Percentiles rank a stretch among this genome's conserved stretches.
These are phyloP conservation scores for Clepsis dumicolana DNA, from an alignment of 2,888 invertebrate species.

Conservation along the genomic window DNA sequence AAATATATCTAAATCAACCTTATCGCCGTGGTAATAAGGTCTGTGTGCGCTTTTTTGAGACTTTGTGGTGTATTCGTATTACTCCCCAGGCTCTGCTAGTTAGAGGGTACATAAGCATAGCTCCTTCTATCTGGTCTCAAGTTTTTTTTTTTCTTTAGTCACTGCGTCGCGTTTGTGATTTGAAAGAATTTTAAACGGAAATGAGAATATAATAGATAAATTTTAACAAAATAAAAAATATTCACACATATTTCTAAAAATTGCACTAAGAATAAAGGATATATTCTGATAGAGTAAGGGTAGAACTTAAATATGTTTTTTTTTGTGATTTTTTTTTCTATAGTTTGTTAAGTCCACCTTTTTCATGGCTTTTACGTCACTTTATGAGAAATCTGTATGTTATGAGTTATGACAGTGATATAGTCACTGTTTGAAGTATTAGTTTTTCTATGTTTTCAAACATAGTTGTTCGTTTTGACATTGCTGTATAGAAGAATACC, in stretches of 20 bases:
- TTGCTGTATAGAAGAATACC: neutral
- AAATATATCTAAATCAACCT: too few relatives aligned
- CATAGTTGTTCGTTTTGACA: neutral
- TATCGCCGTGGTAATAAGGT: too few relatives aligned
- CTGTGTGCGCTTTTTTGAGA: too few relatives aligned
- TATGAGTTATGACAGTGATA: slow-evolving; percentile 3
- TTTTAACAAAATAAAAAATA: slow-evolving; percentile 62
- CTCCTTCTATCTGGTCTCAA: slow-evolving; percentile 22
- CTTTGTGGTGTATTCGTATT: too few relatives aligned
- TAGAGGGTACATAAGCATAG: neutral
- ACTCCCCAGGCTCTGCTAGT: too few relatives aligned
- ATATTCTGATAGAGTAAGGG: slow-evolving; percentile 55
- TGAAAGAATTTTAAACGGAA: slow-evolving; percentile 72
- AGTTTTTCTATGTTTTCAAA: slow-evolving; percentile 1
- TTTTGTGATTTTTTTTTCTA: slow-evolving; percentile 50
- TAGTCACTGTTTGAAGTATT: neutral
- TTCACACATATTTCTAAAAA: slow-evolving; percentile 76
- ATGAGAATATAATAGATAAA: slow-evolving; percentile 65
- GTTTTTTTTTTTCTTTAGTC: slow-evolving; percentile 57
- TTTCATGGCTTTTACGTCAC: slow-evolving; percentile 22
- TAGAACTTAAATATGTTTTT: slow-evolving; percentile 49
- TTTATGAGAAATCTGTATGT: slow-evolving; percentile 1
- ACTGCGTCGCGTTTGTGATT: slow-evolving; percentile 77
- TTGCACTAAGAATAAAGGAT: slow-evolving; percentile 71
- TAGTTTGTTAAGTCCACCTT: slow-evolving; percentile 35